Evolutionary conservation across 2,113 vertebrate genomes (phyloP).

Genomic region (Malurus melanocephalus): DNA sequence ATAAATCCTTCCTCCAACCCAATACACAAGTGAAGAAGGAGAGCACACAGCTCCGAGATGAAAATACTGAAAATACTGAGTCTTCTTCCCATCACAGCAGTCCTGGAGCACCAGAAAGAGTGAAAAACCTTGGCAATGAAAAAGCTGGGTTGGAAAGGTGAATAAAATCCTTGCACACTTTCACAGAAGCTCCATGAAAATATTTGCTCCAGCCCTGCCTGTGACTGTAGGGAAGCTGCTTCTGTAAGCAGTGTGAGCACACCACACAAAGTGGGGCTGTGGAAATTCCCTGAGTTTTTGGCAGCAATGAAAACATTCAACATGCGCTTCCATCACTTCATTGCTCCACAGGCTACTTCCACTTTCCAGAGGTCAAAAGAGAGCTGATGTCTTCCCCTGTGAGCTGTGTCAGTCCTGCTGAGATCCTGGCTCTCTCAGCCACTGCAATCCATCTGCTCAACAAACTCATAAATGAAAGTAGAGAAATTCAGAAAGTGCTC

Average conservation of each 20-base stretch:
- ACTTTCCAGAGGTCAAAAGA: neutral
- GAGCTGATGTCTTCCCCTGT: neutral
- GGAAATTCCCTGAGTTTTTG: neutral
- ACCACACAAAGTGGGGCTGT: neutral
- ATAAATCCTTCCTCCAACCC: neutral
- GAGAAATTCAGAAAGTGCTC: neutral
- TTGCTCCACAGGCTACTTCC: neutral
- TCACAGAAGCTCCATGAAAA: neutral
- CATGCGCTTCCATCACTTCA: neutral
- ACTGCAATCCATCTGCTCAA: rapidly evolving
- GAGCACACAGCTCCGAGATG: neutral
- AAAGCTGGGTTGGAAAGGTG: neutral
- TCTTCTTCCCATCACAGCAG: neutral
- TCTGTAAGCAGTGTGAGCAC: neutral
- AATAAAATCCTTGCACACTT: neutral
- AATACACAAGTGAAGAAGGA: neutral
- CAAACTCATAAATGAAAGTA: neutral
- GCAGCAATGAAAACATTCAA: neutral
- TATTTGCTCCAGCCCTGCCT: neutral
- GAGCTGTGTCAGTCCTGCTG: neutral
- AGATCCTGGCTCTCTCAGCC: neutral
- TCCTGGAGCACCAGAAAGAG: neutral
- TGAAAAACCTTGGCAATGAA: neutral
- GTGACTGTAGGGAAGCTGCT: neutral
- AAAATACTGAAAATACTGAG: neutral